A percentile compares a stretch with the other conserved stretches of the same genome.
Evolutionary conservation across 2,797 vertebrate genomes (phyloP).

Genomic region (Acridotheres tristis): DNA sequence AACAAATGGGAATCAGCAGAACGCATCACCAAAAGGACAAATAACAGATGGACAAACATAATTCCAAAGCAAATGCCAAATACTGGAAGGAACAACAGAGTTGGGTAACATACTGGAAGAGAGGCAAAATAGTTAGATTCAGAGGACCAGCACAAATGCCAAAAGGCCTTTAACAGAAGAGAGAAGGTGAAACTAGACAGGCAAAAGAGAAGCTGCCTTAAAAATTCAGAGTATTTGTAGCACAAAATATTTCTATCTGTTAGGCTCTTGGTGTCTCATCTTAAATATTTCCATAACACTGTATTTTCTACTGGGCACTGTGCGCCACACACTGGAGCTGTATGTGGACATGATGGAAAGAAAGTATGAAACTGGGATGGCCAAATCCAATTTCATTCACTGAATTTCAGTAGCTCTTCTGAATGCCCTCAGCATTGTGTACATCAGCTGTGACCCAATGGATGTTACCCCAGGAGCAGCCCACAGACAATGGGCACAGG

Average conservation of each 20-base stretch:
- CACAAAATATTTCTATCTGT: neutral
- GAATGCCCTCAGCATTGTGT: neutral
- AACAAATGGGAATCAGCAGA: conserved; percentile 68
- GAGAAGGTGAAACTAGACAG: conserved; percentile 12
- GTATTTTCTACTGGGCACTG: neutral
- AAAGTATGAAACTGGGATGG: neutral
- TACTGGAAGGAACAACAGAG: conserved; percentile 70
- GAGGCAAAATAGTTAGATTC: conserved; percentile 62
- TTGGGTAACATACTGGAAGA: conserved; percentile 66
- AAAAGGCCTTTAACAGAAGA: conserved; percentile 39
- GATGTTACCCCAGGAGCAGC: neutral
- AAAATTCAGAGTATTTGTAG: neutral
- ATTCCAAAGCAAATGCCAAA: conserved; percentile 73
- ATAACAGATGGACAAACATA: conserved; percentile 80
- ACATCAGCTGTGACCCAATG: neutral
- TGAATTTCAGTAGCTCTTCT: neutral
- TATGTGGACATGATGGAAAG: neutral
- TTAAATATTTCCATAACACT: neutral
- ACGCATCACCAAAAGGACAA: conserved; percentile 75
- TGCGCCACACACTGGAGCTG: neutral
- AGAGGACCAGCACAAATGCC: conserved; percentile 11
- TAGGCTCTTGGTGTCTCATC: neutral
- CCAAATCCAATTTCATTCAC: neutral
- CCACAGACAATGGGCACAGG: neutral
- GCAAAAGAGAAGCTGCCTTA: neutral